These are phyloP conservation scores for Dinothrombium tinctorium DNA, from an alignment of 1,140 invertebrate species.

Conservation along the genomic window DNA sequence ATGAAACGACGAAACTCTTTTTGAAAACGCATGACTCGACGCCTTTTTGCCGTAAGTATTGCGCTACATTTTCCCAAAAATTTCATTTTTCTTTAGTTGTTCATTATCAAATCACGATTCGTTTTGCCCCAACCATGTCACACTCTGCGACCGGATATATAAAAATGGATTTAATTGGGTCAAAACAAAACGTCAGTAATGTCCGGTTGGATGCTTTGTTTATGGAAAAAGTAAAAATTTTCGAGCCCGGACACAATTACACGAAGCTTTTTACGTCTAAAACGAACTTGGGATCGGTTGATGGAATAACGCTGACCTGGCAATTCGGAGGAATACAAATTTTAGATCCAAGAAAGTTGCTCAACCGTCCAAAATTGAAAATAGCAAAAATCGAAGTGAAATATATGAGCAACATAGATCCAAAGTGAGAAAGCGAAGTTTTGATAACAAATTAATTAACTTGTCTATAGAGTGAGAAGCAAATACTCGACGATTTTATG, in stretches of 20 bases:
- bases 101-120: neutral
- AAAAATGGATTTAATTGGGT: neutral
- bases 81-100: neutral
- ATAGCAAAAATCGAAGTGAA: neutral
- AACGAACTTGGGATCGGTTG: neutral
- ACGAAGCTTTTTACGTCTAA: neutral
- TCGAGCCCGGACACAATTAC: neutral
- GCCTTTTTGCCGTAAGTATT: neutral
- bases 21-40: neutral
- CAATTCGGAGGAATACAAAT: neutral
- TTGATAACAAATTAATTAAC: too few species aligned
- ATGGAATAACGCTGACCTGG: neutral
- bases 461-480: too few species aligned
- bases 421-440: too few species aligned
- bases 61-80: neutral
- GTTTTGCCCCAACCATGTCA: neutral
- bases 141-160: neutral
- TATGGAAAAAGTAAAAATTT: neutral
- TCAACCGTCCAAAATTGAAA: neutral
- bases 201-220: too few species aligned
- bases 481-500: too few species aligned
- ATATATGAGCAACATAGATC: conserved; percentile 1
- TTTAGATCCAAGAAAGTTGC: neutral
- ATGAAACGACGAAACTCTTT: neutral
- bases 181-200: neutral